phyloP scores from a whole-genome alignment of 2,113 vertebrate species.

The Oncorhynchus kisutch region DNA sequence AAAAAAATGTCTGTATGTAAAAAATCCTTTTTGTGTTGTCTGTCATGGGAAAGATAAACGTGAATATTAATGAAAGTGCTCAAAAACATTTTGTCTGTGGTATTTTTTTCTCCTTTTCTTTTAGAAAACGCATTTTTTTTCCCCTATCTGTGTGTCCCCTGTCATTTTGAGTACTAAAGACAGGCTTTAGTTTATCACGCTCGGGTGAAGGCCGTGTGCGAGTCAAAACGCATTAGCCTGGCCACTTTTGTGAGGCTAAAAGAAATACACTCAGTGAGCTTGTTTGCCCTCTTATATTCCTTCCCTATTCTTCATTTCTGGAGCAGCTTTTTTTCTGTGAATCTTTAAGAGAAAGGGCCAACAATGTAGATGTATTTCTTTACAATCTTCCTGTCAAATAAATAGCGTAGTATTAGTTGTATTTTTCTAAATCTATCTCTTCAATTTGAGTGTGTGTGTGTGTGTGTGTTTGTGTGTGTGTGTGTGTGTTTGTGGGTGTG shows the following conservation, averaged over 20 bases:
- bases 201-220: not conserved
- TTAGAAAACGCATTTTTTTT: not conserved
- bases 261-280: too few species aligned
- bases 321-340: too few species aligned
- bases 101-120: not conserved
- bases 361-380: too few species aligned
- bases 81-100: conserved; percentile 12
- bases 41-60: conserved; percentile 26
- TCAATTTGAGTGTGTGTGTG: conserved; percentile 8
- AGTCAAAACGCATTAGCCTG: too few species aligned
- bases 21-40: conserved; percentile 6
- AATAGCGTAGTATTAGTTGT: too few species aligned
- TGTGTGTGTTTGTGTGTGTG: not conserved
- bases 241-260: too few species aligned
- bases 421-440: too few species aligned
- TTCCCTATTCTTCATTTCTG: too few species aligned
- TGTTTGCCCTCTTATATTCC: too few species aligned
- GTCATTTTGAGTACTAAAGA: not conserved
- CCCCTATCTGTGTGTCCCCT: not conserved
- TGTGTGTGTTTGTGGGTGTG: not conserved
- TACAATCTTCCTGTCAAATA: too few species aligned
- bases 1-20: conserved; percentile 38
- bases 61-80: conserved; percentile 43
- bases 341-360: too few species aligned
- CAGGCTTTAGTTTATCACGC: not conserved